phyloP scores from a whole-genome alignment of 2,888 invertebrate genomes.

The Aporophyla nigra region DNA sequence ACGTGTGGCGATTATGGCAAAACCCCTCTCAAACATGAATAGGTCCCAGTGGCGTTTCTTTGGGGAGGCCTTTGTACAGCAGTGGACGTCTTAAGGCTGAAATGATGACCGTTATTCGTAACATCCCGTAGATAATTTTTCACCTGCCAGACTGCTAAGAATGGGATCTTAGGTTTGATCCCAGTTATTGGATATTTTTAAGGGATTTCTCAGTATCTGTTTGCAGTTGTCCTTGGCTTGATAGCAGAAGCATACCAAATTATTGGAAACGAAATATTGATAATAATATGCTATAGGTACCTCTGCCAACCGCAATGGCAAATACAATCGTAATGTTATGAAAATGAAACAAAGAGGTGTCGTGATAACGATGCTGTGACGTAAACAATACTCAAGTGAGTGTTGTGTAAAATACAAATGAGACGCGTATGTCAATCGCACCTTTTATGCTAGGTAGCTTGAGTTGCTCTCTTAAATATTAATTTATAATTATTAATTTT shows the following conservation, averaged over 20 bases:
- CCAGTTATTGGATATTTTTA: not conserved
- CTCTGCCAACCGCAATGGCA: not conserved
- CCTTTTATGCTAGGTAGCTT: not conserved
- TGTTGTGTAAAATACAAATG: not conserved
- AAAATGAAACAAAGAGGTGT: conserved; percentile 21
- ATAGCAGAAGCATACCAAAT: not conserved
- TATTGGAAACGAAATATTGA: too few species aligned
- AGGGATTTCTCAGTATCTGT: not conserved
- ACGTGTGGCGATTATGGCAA: too few species aligned
- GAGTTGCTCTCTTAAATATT: not conserved
- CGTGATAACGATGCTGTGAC: not conserved
- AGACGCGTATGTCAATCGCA: not conserved
- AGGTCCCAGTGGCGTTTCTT: too few species aligned
- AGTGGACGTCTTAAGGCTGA: too few species aligned
- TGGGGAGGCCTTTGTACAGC: too few species aligned
- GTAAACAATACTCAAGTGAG: not conserved
- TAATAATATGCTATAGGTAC: not conserved
- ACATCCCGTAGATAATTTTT: not conserved
- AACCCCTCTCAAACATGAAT: too few species aligned
- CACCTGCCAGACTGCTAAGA: not conserved
- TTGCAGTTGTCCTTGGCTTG: not conserved
- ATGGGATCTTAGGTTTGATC: too few species aligned
- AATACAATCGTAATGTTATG: not conserved
- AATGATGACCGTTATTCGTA: too few species aligned
- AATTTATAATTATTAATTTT: not conserved